These are phyloP conservation scores for Ascaphus truei DNA, from an alignment of 2,113 vertebrate species.

Conservation along the genomic window DNA sequence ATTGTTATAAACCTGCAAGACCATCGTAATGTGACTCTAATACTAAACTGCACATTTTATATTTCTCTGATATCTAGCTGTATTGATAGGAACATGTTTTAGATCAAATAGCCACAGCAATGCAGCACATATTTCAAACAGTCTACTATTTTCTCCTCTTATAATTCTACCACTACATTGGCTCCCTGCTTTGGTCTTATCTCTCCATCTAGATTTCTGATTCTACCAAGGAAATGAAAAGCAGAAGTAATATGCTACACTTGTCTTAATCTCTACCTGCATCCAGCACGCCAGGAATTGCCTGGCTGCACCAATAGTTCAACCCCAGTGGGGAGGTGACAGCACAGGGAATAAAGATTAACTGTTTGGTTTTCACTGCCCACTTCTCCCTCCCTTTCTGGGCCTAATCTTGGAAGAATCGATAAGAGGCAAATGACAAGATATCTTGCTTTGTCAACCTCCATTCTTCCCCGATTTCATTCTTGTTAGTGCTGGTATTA, in stretches of 20 bases:
- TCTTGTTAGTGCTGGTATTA: conserved; percentile 8
- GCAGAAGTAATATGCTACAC: conserved; percentile 33
- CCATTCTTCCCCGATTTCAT: conserved; percentile 8
- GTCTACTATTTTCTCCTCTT: conserved; percentile 7
- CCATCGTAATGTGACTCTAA: too few species aligned
- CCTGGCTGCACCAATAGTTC: conserved; percentile 25
- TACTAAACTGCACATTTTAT: not conserved
- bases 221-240: conserved; percentile 30
- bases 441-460: conserved; percentile 20
- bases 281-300: conserved; percentile 31
- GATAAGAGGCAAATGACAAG: conserved; percentile 17
- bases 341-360: conserved; percentile 21
- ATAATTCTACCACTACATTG: conserved; percentile 2
- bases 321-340: conserved; percentile 17
- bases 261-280: conserved; percentile 26
- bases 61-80: not conserved
- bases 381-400: not conserved
- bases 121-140: conserved; percentile 11
- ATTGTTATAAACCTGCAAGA: too few species aligned
- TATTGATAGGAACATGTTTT: conserved; percentile 19
- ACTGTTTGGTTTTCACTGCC: conserved; percentile 25
- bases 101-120: not conserved
- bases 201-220: conserved; percentile 23
- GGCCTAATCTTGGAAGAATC: not conserved
- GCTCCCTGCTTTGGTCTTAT: conserved; percentile 7